Conservation (phyloP, 1,140 invertebrate genomes). For the Camponotus vicinus region DNA sequence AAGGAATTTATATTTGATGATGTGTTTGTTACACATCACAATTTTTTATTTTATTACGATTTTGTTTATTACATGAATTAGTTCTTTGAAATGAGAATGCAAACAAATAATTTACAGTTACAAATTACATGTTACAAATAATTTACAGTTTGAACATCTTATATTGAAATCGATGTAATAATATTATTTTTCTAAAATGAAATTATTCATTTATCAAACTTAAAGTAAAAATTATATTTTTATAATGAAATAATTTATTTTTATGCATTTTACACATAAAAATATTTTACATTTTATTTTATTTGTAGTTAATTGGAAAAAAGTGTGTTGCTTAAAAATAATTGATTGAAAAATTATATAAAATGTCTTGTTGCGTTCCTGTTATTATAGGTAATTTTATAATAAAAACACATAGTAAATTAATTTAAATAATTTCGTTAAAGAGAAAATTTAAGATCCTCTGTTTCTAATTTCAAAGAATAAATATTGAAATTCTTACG, state of each 20-base stretch:
- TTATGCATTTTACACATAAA: neutral
- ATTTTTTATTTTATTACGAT: neutral
- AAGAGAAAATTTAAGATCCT: neutral
- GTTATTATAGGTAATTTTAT: neutral
- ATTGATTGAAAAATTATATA: neutral
- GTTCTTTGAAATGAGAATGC: neutral
- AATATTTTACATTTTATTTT: neutral
- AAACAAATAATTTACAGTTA: neutral
- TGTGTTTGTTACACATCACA: neutral
- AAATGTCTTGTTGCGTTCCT: neutral
- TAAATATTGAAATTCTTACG: neutral
- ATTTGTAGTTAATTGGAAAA: neutral
- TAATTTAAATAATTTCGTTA: neutral
- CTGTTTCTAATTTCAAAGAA: neutral
- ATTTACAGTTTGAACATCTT: neutral
- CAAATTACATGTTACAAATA: too few species aligned
- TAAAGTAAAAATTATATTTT: neutral
- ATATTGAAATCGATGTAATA: neutral
- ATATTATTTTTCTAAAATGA: neutral
- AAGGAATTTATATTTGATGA: slow-evolving; percentile 5
- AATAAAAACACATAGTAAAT: neutral
- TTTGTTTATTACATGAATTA: slow-evolving; percentile 9
- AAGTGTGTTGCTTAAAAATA: neutral
- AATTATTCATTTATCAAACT: neutral
- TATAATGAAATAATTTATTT: neutral